Evolutionary conservation across 64 coral and sea anemone species (phyloP).

Genomic region (Pocillopora verrucosa): DNA sequence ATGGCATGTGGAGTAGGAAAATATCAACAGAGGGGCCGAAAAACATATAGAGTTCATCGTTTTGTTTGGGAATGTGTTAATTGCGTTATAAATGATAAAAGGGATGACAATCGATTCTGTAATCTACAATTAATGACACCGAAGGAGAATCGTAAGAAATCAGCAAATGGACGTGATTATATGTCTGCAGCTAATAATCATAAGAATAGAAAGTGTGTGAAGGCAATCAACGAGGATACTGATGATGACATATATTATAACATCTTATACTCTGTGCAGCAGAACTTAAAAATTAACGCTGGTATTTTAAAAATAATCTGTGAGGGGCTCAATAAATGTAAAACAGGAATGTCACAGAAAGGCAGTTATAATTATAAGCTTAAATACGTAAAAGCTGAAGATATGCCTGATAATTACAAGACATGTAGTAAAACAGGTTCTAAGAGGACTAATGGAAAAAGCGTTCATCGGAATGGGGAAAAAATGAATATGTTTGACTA

Average conservation of each 20-base stretch:
- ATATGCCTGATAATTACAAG: constrained; percentile 23
- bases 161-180: constrained; percentile 32
- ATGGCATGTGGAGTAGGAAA: constrained; percentile 18
- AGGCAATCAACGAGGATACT: constrained; percentile 25
- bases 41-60: constrained; percentile 6
- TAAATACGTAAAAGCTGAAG: constrained; percentile 14
- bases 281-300: constrained; percentile 38
- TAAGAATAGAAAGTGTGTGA: constrained; percentile 35
- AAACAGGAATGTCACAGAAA: constrained; percentile 47
- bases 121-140: constrained; percentile 49
- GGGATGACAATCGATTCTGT: constrained; percentile 13
- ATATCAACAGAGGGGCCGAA: too few species aligned
- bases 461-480: too few species aligned
- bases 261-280: constrained; percentile 36
- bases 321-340: constrained; percentile 36
- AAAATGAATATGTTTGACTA: neutral
- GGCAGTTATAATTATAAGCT: neutral
- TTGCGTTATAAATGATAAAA: constrained; percentile 14
- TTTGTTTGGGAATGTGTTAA: constrained; percentile 57
- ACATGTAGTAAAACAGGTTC: neutral
- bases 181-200: constrained; percentile 23
- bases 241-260: constrained; percentile 35
- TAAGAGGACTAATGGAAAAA: neutral
- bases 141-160: constrained; percentile 28
- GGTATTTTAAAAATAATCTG: constrained; percentile 52